Evolutionary conservation across 2,797 vertebrate genomes (phyloP).

Genomic region (Danionella dracula): DNA sequence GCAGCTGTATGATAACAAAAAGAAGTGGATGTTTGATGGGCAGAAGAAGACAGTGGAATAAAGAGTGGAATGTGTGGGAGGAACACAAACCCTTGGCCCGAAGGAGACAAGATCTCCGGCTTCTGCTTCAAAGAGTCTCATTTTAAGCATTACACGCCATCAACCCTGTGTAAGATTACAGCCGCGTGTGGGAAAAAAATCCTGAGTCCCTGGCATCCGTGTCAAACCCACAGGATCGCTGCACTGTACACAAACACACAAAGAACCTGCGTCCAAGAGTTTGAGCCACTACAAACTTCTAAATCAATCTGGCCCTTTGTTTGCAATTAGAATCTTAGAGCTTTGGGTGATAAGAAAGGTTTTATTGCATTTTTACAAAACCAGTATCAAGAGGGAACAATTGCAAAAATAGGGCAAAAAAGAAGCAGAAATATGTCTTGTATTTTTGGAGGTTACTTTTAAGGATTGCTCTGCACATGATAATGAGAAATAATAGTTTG

Average conservation of each 20-base stretch:
- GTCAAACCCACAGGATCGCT: slow-evolving; percentile 13
- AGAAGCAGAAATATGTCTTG: too few relatives aligned
- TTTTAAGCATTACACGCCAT: slow-evolving; percentile 46
- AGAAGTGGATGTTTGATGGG: not conserved
- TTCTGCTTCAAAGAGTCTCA: slow-evolving; percentile 45
- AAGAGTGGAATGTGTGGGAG: slow-evolving; percentile 5
- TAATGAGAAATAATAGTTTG: too few relatives aligned
- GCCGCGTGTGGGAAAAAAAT: slow-evolving; percentile 12
- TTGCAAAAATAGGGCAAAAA: too few relatives aligned
- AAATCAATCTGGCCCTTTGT: too few relatives aligned
- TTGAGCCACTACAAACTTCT: too few relatives aligned
- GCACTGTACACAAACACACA: not conserved
- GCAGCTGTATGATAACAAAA: not conserved
- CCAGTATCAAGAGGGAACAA: too few relatives aligned
- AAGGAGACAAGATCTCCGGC: slow-evolving; percentile 46
- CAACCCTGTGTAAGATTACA: slow-evolving; percentile 35
- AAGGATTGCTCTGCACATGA: too few relatives aligned
- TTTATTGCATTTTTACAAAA: too few relatives aligned
- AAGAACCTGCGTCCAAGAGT: too few relatives aligned
- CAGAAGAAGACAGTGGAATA: slow-evolving; percentile 6
- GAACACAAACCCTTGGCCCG: slow-evolving; percentile 30
- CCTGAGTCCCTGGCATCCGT: slow-evolving; percentile 11
- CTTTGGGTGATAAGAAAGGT: too few relatives aligned
- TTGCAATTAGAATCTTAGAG: too few relatives aligned
- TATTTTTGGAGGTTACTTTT: too few relatives aligned